These are phyloP conservation scores for Halcyon chelicuti DNA, from an alignment of 2,797 vertebrate genomes.

Conservation along the genomic window DNA sequence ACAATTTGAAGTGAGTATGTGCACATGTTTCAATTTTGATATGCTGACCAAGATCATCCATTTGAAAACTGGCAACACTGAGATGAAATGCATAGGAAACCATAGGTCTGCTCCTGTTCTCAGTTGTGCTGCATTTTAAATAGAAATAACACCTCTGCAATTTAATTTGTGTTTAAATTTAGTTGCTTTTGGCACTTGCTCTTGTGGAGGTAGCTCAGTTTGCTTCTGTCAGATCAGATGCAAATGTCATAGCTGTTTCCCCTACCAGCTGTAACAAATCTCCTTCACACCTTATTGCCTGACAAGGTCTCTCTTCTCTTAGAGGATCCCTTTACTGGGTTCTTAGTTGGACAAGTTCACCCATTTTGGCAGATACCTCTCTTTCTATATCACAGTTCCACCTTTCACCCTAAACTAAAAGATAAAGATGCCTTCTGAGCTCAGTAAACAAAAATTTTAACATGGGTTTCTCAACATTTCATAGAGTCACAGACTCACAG, in stretches of 20 bases:
- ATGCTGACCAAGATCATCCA: background rate
- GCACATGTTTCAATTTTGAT: background rate
- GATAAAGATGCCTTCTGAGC: background rate
- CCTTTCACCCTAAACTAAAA: background rate
- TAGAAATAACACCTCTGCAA: background rate
- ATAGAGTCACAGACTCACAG: background rate
- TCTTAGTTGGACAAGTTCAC: background rate
- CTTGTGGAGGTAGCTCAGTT: background rate
- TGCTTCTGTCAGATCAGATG: background rate
- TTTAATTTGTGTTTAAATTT: background rate
- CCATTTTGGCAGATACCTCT: background rate
- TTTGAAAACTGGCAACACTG: background rate
- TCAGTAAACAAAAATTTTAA: background rate
- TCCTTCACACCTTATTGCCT: background rate
- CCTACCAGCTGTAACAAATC: background rate
- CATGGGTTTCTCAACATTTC: background rate
- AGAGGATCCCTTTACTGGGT: background rate
- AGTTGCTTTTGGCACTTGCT: background rate
- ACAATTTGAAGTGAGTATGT: background rate
- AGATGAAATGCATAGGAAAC: background rate
- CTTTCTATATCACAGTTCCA: background rate
- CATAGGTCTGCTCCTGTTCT: fast-evolving
- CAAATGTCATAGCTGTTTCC: background rate
- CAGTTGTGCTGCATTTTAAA: background rate
- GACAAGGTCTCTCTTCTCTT: background rate